Percentiles rank a stretch among this genome's conserved stretches.
Evolutionary conservation across 2,113 vertebrate species (phyloP).

Genomic region (Saiga tatarica): DNA sequence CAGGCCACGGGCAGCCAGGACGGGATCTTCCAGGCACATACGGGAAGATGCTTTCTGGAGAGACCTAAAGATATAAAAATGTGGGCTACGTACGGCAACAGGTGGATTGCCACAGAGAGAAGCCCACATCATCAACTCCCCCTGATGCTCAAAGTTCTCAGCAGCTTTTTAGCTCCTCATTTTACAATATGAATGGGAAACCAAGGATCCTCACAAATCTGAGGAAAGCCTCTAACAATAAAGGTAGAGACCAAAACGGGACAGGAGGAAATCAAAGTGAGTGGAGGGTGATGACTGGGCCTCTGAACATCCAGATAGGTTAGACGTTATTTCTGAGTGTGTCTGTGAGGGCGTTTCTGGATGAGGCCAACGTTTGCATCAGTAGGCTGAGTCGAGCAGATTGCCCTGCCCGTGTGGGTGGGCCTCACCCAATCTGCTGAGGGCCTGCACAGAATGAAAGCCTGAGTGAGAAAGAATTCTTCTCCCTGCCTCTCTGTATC

Average conservation of each 20-base stretch:
- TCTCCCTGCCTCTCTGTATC: not conserved
- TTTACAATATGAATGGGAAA: not conserved
- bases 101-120: not conserved
- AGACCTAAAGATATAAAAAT: not conserved
- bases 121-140: not conserved
- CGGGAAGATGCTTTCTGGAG: not conserved
- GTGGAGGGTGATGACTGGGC: not conserved
- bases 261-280: not conserved
- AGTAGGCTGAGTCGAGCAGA: not conserved
- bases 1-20: not conserved
- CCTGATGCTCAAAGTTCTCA: not conserved
- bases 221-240: not conserved
- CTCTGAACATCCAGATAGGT: not conserved
- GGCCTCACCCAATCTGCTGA: not conserved
- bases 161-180: not conserved
- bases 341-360: not conserved
- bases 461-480: not conserved
- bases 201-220: not conserved
- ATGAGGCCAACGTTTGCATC: not conserved
- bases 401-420: not conserved
- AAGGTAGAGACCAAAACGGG: not conserved
- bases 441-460: not conserved
- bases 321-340: no score
- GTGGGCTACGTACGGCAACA: not conserved
- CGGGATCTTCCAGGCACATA: not conserved